Base-by-base conservation (phyloP, 2,888 invertebrate genomes). In the Xylophagus ater region DNA sequence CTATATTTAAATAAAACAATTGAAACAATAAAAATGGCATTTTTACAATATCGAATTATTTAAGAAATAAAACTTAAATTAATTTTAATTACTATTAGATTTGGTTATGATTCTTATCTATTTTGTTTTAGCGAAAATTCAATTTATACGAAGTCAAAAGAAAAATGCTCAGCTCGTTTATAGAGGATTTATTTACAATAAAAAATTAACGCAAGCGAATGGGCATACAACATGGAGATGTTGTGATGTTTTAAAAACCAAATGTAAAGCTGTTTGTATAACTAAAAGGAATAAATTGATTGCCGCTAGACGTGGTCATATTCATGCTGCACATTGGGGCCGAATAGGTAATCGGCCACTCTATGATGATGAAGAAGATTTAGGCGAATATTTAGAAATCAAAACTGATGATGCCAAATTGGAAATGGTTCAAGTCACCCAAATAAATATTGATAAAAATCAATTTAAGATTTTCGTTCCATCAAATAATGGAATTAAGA, bases 221-320 rank as follows among this genome's bases (percentile, higher is more conserved):
- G 66, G 65, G 14, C 65, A 65, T 34, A 66, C 65, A 5, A 65
- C 65, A 15, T 65, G 65, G 65, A 54, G 65, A 4, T 65, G 65
- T 42, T 57, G 59, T 3, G 65, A 65, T 46, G 60, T 63, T 2
- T 46, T 63, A 1, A 66, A 65, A 47, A 49, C 55, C 21, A 61
- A 60, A 28, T 65, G 65, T 47, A 62, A 61, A 46, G 65, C 66
- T 3, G 64, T 65, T 10, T 61, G 64, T 26, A 62, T 65, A 25
- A 65, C 66, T 6, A 63, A 58, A 45, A 53, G 53, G 20, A 63
- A 58, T 25, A 45, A 47, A 10, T 52, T 66, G 17, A 44, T 65
- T 8, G 55, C 55, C 8, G 56, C 58, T 4, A 50, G 62, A 5
- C 53, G 65, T 4, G 47, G 52, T n/a, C 65, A 65, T 43, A 58